These are phyloP conservation scores for Argyrosomus japonicus DNA, from an alignment of 2,113 vertebrate genomes.

Conservation along the genomic window DNA sequence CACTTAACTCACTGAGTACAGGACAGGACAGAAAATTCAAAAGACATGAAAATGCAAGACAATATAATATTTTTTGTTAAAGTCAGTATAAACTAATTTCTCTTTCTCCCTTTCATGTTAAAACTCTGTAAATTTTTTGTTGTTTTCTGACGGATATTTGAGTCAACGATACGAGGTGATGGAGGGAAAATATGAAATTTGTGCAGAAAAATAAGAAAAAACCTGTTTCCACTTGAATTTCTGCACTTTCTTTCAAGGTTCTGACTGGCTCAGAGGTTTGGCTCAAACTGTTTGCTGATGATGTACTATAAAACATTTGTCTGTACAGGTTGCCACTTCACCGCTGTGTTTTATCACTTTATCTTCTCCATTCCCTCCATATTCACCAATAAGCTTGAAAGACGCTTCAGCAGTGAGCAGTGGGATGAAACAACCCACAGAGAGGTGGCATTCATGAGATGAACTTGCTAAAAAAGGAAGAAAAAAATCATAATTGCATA, in stretches of 20 bases:
- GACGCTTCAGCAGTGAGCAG: neutral
- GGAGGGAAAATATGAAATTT: neutral
- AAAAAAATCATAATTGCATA: slow-evolving; percentile 80
- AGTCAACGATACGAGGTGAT: neutral
- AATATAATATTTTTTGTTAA: neutral
- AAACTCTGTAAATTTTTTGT: neutral
- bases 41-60: neutral
- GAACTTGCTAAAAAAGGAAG: slow-evolving; percentile 31
- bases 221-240: neutral
- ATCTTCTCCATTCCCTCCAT: neutral
- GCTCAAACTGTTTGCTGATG: slow-evolving; percentile 9
- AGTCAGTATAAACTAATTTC: neutral
- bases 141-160: slow-evolving; percentile 18
- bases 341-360: neutral
- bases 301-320: neutral
- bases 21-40: neutral
- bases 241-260: neutral
- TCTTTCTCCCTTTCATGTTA: neutral
- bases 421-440: neutral
- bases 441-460: neutral
- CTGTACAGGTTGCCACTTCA: neutral
- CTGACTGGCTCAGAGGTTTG: neutral
- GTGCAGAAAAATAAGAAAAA: neutral
- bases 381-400: neutral
- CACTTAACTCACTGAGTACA: neutral